A percentile compares a stretch with the other conserved stretches of the same genome.
Conservation (phyloP, 2,113 vertebrate genomes). For the Addax nasomaculatus region DNA sequence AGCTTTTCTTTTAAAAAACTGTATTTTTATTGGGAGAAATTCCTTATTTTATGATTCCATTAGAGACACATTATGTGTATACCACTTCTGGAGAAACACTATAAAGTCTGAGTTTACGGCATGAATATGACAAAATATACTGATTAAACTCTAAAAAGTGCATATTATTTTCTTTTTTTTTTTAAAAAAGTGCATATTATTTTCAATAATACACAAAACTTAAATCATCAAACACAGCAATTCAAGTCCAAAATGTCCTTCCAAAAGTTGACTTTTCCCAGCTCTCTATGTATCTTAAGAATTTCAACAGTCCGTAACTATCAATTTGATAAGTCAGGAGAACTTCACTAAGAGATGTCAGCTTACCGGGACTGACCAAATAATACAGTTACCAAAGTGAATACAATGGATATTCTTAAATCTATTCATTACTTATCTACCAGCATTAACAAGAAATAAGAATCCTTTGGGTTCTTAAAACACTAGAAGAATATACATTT, state of each 20-base stretch:
- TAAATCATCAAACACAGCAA: not conserved
- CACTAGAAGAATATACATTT: not conserved
- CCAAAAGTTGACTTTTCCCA: not conserved
- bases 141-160: not conserved
- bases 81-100: not conserved
- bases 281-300: not conserved
- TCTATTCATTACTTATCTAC: not conserved
- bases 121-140: not conserved
- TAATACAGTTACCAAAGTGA: not conserved
- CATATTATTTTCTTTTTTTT: not conserved
- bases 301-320: not conserved
- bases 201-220: constrained; percentile 21
- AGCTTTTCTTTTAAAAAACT: constrained; percentile 18
- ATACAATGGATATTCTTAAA: not conserved
- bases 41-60: not conserved
- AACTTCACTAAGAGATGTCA: constrained; percentile 14
- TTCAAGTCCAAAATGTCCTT: not conserved
- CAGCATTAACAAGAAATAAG: not conserved
- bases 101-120: not conserved
- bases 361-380: not conserved
- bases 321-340: not conserved
- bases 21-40: not conserved
- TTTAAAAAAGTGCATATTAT: not conserved
- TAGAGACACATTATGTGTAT: not conserved
- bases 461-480: not conserved